phyloP scores from a whole-genome alignment of 2,888 invertebrate genomes.

The Trisateles emortualis region DNA sequence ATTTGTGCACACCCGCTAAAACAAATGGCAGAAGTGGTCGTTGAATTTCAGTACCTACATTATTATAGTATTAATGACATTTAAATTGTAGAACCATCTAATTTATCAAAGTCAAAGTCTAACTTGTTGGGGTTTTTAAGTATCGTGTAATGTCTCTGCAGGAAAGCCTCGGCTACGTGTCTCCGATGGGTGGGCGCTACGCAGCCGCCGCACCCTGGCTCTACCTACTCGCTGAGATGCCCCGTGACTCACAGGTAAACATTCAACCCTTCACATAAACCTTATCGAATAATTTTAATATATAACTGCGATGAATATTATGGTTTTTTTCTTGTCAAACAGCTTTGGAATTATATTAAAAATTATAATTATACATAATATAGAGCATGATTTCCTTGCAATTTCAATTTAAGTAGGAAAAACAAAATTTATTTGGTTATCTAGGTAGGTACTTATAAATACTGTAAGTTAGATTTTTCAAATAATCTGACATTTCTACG shows the following conservation, averaged over 20 bases:
- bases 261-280: not conserved
- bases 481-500: not conserved
- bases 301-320: not conserved
- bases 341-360: not conserved
- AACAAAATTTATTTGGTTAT: too few species aligned
- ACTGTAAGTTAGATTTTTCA: not conserved
- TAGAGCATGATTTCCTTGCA: too few species aligned
- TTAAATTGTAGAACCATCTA: too few species aligned
- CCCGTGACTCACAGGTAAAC: slow-evolving; percentile 78
- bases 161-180: slow-evolving; percentile 80
- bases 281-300: not conserved
- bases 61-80: too few species aligned
- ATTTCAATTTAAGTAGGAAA: too few species aligned
- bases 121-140: too few species aligned
- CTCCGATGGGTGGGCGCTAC: slow-evolving; percentile 85
- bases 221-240: slow-evolving; percentile 74
- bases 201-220: slow-evolving; percentile 70
- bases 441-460: too few species aligned
- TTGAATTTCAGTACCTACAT: too few species aligned
- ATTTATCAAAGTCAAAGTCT: too few species aligned
- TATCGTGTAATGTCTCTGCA: slow-evolving; percentile 33
- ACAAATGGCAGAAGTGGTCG: too few species aligned
- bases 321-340: not conserved
- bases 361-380: too few species aligned
- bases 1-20: too few species aligned